Evolutionary conservation across 2,113 vertebrate species (phyloP).

Genomic region (Cardinalis cardinalis): DNA sequence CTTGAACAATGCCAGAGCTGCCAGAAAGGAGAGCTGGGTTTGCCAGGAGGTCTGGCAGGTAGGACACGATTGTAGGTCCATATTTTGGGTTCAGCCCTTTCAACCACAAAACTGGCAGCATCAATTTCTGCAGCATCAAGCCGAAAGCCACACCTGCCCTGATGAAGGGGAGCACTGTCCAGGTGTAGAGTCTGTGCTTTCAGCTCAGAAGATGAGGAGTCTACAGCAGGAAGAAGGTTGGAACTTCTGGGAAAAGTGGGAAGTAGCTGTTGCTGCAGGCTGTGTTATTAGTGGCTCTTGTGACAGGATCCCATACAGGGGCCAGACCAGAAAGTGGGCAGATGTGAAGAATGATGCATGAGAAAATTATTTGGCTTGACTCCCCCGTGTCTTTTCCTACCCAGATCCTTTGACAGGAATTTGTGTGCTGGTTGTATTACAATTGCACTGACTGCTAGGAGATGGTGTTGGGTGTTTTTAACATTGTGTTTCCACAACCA

Average conservation of each 20-base stretch:
- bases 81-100: slow-evolving; percentile 15
- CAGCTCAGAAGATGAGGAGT: neutral
- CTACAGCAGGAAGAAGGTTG: neutral
- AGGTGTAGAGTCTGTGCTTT: neutral
- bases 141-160: neutral
- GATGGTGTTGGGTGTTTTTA: neutral
- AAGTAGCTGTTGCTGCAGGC: neutral
- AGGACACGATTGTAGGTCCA: neutral
- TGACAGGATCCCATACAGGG: neutral
- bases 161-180: neutral
- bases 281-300: neutral
- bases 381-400: neutral
- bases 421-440: slow-evolving; percentile 7
- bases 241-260: neutral
- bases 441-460: neutral
- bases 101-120: neutral
- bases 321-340: slow-evolving; percentile 13
- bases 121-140: neutral
- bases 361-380: neutral
- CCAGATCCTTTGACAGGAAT: neutral
- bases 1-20: neutral
- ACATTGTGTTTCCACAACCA: neutral
- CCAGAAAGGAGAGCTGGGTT: neutral
- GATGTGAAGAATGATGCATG: neutral
- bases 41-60: neutral